Evolutionary conservation across 2,888 invertebrate genomes (phyloP), one percentile per base, ranked within the genome.

Genomic region (Agrenia bidenticulata): DNA sequence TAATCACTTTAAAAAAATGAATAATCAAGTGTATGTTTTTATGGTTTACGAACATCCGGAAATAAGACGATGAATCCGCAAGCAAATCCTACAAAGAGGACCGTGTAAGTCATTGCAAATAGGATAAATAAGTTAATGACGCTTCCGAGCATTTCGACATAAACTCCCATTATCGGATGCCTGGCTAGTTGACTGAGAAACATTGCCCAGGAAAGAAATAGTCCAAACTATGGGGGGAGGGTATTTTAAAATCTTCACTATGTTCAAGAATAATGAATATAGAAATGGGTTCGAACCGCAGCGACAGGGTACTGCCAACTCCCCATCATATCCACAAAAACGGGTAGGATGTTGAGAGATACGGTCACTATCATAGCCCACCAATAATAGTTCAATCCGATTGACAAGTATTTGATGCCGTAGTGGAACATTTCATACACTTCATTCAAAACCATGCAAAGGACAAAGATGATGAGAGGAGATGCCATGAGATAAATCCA

Each of bases 141-240:
- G 76, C 88, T 89, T 1, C 90, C 90, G 79, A 92, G 91, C 92
- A 92, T 92, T 81, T 92, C 91, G 19, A 92, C 88, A 78, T 92
- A 92, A 2, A 92, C 82, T 0, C 92, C 92, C 75, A 92, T 91
- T 73, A 88, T 88, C 42, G 92, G 92, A 80, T 92, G 91, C 61
- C 92, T 82, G 21, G 92, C 92, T 19, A 92, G 87, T 32, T 92
- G 85, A 85, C 91, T 88, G 90, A 92, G 90, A n/a, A 92, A 80
- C 78, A 92, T 91, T 7, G 90, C 79, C 92, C 92, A 92, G 42
- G 89, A 87, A 58, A 90, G 81, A 69, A 92, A 86, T 76, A 92
- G 87, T 0, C 89, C 88, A 50, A 69, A 63, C 66, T 66, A 23
- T 9, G 63, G 26, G 41, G 26, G 39, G 15, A 39, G 1, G n/a